Evolutionary conservation across 2,797 vertebrate genomes (phyloP).

Genomic region (Peromyscus attwateri): DNA sequence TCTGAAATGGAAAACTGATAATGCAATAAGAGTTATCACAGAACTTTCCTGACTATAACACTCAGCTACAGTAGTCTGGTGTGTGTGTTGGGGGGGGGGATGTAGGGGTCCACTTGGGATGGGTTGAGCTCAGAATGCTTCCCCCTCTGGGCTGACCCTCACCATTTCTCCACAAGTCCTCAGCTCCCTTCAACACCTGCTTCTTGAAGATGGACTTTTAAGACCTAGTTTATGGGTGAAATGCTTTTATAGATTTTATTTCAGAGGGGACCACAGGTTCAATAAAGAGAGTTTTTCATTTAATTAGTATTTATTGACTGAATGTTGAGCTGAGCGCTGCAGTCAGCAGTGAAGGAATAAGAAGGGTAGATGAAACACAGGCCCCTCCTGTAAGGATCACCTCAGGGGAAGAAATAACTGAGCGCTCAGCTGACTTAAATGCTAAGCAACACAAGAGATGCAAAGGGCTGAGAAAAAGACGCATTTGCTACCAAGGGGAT

Average conservation of each 20-base stretch:
- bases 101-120: neutral
- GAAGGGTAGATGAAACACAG: neutral
- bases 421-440: neutral
- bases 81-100: no score
- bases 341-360: neutral
- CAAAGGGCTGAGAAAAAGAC: neutral
- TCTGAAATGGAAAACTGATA: slow-evolving; percentile 84
- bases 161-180: neutral
- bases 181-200: neutral
- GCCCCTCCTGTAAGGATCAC: neutral
- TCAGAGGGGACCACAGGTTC: neutral
- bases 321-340: neutral
- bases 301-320: slow-evolving; percentile 47
- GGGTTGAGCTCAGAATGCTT: neutral
- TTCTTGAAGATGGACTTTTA: neutral
- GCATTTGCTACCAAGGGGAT: neutral
- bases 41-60: slow-evolving; percentile 73
- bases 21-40: slow-evolving; percentile 81
- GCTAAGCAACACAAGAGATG: neutral
- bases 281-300: neutral
- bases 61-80: neutral
- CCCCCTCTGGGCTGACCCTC: neutral
- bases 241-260: slow-evolving; percentile 43
- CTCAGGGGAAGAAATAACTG: neutral
- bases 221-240: neutral